Conservation (phyloP, 2,888 invertebrate genomes). For the Philereme transversata region DNA sequence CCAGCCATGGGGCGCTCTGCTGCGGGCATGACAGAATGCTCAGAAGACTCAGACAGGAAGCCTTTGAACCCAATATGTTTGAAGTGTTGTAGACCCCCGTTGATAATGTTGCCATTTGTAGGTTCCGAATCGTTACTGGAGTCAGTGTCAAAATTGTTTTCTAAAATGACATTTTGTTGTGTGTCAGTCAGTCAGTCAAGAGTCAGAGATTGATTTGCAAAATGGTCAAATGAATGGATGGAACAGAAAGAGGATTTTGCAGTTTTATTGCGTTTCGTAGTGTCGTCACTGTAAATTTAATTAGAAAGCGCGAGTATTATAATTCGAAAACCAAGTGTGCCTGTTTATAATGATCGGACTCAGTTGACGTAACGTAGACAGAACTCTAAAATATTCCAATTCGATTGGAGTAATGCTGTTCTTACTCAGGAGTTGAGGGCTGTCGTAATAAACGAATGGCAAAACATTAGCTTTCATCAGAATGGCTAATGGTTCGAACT, state of each 20-base stretch:
- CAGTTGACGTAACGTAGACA: conserved; percentile 66
- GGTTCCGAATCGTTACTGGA: no score
- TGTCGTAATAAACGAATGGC: conserved; percentile 61
- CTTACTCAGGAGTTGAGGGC: conserved; percentile 57
- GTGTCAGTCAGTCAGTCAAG: background rate
- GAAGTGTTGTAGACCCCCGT: no score
- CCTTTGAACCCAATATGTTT: no score
- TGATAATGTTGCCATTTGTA: no score
- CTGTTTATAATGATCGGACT: conserved; percentile 59
- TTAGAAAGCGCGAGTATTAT: conserved; percentile 57
- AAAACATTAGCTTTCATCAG: conserved; percentile 44
- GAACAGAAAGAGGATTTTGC: conserved; percentile 26
- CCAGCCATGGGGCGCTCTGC: no score
- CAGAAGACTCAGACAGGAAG: no score
- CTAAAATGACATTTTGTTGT: no score
- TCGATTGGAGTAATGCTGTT: conserved; percentile 62
- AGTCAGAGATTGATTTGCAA: background rate
- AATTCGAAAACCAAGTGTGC: conserved; percentile 42
- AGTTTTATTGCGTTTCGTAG: conserved; percentile 41
- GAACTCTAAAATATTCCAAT: conserved; percentile 43
- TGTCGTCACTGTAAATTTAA: conserved; percentile 62
- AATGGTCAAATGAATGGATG: conserved; percentile 1
- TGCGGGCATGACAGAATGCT: no score
- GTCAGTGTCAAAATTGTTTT: no score
- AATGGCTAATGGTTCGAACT: conserved; percentile 71